Evolutionary conservation across 2,113 vertebrate genomes (phyloP).

Genomic region (Mustela nigripes): DNA sequence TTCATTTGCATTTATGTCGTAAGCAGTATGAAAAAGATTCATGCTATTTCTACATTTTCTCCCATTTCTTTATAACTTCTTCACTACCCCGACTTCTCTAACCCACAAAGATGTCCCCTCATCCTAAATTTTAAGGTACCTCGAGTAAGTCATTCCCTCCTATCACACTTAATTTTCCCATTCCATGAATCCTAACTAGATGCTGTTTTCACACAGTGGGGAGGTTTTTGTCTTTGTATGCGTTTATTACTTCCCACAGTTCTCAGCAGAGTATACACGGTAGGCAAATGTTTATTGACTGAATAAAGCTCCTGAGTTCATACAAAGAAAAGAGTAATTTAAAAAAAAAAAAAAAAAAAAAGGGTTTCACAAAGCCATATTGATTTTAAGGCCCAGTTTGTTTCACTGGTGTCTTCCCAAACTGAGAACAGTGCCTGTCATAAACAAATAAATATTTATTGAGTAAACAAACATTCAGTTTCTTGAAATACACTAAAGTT

Average conservation of each 20-base stretch:
- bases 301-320: not conserved
- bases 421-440: not conserved
- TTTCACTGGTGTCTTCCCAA: not conserved
- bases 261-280: not conserved
- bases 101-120: not conserved
- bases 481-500: not conserved
- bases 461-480: not conserved
- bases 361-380: not conserved
- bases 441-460: not conserved
- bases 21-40: constrained; percentile 7
- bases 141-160: not conserved
- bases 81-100: not conserved
- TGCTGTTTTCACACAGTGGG: not conserved
- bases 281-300: not conserved
- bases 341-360: not conserved
- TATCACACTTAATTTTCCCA: not conserved
- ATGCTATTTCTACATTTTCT: not conserved
- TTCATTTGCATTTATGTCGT: not conserved
- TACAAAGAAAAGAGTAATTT: not conserved
- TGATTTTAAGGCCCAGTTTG: not conserved
- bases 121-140: not conserved
- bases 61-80: not conserved
- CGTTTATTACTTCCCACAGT: not conserved
- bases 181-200: not conserved
- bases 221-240: not conserved